Conservation (phyloP, 2,113 vertebrate species). For the Loxodonta africana region DNA sequence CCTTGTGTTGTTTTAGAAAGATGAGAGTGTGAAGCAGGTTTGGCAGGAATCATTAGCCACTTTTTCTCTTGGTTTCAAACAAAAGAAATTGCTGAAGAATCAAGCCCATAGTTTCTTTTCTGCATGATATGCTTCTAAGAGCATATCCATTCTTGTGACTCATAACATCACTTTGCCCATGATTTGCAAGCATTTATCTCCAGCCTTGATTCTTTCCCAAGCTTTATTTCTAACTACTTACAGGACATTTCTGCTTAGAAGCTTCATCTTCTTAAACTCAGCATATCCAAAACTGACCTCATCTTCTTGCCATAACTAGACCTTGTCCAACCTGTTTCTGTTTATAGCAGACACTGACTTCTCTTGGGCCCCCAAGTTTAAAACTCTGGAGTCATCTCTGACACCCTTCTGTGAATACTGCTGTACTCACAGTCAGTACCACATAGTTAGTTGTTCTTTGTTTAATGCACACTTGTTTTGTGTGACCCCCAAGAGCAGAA, state of each 20-base stretch:
- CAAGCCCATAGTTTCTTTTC: slow-evolving; percentile 45
- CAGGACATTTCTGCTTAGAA: slow-evolving; percentile 50
- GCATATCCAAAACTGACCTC: slow-evolving; percentile 38
- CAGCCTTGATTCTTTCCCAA: slow-evolving; percentile 41
- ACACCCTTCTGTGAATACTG: slow-evolving; percentile 45
- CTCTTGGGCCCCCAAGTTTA: slow-evolving; percentile 11
- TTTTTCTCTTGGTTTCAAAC: slow-evolving; percentile 61
- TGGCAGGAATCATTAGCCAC: slow-evolving; percentile 20
- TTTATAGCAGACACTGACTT: background rate
- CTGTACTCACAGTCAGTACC: slow-evolving; percentile 34
- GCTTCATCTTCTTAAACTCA: slow-evolving; percentile 48
- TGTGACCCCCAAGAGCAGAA: slow-evolving; percentile 69
- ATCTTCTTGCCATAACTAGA: slow-evolving; percentile 51
- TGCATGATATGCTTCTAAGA: background rate
- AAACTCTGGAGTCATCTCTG: slow-evolving; percentile 26
- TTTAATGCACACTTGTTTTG: slow-evolving; percentile 70
- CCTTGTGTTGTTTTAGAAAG: slow-evolving; percentile 27
- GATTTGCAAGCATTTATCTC: slow-evolving; percentile 47
- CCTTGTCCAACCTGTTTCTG: slow-evolving; percentile 26
- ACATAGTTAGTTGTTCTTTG: slow-evolving; percentile 69
- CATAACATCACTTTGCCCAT: slow-evolving; percentile 34
- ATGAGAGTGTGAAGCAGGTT: slow-evolving; percentile 52
- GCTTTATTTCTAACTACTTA: slow-evolving; percentile 66
- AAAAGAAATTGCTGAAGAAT: slow-evolving; percentile 67
- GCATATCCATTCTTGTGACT: slow-evolving; percentile 36